Evolutionary conservation across 2,888 invertebrate species (phyloP).

Genomic region (Thumatha senex): DNA sequence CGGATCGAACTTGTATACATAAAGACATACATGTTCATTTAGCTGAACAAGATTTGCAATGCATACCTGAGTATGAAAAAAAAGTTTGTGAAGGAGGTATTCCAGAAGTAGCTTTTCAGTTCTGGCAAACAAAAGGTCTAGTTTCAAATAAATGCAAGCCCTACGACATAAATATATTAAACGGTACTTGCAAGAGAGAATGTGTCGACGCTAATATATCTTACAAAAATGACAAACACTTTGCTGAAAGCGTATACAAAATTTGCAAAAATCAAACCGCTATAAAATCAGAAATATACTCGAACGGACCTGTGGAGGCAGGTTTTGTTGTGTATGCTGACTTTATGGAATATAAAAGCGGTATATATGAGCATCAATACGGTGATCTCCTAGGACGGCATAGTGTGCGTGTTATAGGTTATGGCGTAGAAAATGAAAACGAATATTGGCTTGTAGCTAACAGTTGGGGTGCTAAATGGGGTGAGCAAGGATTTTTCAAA

Average conservation of each 20-base stretch:
- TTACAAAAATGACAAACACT: conserved; percentile 18
- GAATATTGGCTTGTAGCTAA: conserved; percentile 27
- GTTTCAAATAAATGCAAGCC: conserved; percentile 21
- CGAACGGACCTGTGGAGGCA: conserved; percentile 19
- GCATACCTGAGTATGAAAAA: too few relatives aligned
- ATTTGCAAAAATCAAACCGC: background rate
- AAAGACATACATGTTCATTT: conserved; percentile 10
- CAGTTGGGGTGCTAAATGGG: conserved; percentile 11
- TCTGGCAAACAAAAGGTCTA: conserved; percentile 9
- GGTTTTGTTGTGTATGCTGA: conserved; percentile 1
- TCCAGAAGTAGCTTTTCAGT: background rate
- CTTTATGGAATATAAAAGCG: background rate
- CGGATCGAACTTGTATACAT: conserved; percentile 28
- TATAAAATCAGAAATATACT: conserved; percentile 21
- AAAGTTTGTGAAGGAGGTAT: background rate
- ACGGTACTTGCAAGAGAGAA: too few relatives aligned
- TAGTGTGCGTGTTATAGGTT: conserved; percentile 22
- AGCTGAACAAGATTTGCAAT: conserved; percentile 21
- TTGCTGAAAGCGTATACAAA: conserved; percentile 4
- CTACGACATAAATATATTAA: conserved; percentile 7
- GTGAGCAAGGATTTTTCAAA: conserved; percentile 18
- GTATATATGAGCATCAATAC: conserved; percentile 13
- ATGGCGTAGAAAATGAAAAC: conserved; percentile 16
- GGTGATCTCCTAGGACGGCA: fast-evolving
- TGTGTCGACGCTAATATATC: background rate